Evolutionary conservation across 2,113 vertebrate genomes (phyloP).

Genomic region (Microtus montanus): DNA sequence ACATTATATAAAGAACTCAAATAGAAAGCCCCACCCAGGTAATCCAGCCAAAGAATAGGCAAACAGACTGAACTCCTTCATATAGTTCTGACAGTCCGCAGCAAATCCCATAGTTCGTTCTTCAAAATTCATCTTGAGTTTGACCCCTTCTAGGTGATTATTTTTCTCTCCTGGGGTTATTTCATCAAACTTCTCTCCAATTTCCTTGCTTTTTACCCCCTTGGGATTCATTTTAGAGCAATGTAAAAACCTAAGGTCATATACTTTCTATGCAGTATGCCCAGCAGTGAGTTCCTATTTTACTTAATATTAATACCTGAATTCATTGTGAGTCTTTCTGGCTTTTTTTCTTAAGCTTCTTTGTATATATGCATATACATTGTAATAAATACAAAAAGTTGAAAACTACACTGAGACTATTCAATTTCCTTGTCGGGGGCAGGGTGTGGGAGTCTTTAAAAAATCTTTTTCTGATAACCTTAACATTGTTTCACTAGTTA

Average conservation of each 20-base stretch:
- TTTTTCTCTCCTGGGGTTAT: background rate
- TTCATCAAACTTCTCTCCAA: background rate
- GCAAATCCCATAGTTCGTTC: background rate
- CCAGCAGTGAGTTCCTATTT: background rate
- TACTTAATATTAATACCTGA: background rate
- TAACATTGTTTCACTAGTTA: constrained; percentile 6
- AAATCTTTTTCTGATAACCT: background rate
- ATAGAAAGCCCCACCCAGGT: background rate
- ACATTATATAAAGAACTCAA: background rate
- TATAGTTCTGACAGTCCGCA: background rate
- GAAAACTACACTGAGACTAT: background rate
- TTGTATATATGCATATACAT: background rate
- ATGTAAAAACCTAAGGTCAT: background rate
- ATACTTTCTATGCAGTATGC: background rate
- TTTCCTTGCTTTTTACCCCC: background rate
- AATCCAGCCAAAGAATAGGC: background rate
- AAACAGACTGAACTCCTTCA: background rate
- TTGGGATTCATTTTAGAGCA: background rate
- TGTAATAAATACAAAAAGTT: background rate
- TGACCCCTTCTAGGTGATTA: background rate
- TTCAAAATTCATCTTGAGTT: background rate
- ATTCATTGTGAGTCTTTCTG: background rate
- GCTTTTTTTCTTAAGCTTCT: background rate
- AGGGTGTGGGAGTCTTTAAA: background rate
- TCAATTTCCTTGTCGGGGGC: constrained; percentile 14